These are phyloP conservation scores for Rousettus madagascariensis DNA, from an alignment of 2,797 vertebrate genomes.

Conservation along the genomic window DNA sequence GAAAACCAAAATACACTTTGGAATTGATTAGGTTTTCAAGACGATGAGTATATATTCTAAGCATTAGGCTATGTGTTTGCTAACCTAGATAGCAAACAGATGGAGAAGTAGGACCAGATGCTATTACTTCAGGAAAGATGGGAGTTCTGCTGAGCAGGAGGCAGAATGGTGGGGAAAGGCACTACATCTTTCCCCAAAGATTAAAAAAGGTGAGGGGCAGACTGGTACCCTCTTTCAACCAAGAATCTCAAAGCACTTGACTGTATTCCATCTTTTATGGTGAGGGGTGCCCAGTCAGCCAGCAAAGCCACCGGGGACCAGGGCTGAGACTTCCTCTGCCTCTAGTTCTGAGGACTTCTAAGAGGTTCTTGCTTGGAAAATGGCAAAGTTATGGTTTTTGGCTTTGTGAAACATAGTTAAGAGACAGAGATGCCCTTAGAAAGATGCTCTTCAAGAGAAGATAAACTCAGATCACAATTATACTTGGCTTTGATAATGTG, in stretches of 20 bases:
- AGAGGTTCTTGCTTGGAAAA: background rate
- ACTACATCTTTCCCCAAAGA: background rate
- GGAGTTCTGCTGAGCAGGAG: background rate
- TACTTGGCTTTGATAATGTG: background rate
- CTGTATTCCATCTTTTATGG: background rate
- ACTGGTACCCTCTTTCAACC: background rate
- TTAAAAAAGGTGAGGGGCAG: background rate
- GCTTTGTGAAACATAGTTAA: background rate
- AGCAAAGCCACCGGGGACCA: background rate
- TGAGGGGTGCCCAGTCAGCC: background rate
- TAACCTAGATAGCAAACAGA: background rate
- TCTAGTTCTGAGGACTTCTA: background rate
- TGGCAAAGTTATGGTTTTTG: background rate
- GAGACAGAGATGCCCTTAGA: background rate
- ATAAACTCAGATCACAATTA: conserved; percentile 2
- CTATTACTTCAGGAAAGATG: background rate
- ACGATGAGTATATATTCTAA: background rate
- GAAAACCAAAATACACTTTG: background rate
- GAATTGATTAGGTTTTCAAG: background rate
- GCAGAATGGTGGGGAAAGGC: background rate
- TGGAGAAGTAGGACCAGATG: background rate
- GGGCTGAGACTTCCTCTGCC: background rate
- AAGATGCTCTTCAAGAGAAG: background rate
- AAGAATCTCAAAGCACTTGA: background rate
- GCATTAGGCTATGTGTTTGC: background rate